Conservation (phyloP, 2,113 vertebrate species). For the Sula dactylatra region DNA sequence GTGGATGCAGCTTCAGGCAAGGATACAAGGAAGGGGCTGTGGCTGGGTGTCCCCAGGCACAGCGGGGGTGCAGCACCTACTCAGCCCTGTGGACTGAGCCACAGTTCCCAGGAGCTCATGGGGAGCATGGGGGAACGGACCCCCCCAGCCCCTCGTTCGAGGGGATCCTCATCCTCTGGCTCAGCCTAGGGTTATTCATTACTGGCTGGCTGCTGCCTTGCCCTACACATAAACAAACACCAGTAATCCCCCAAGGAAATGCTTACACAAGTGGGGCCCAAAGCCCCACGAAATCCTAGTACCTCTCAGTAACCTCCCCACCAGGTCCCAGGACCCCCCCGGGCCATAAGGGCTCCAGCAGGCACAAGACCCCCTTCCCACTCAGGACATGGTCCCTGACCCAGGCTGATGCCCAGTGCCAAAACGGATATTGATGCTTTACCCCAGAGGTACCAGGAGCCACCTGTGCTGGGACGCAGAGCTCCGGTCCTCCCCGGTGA, state of each 20-base stretch:
- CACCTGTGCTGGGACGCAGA: rapidly evolving
- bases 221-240: constrained; percentile 18
- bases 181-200: constrained; percentile 39
- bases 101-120: background rate
- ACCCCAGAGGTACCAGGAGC: background rate
- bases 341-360: background rate
- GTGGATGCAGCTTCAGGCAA: rapidly evolving
- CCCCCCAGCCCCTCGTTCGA: background rate
- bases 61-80: background rate
- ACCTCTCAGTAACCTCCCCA: background rate
- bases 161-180: background rate
- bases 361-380: background rate
- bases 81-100: no score
- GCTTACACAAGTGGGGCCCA: background rate
- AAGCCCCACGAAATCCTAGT: background rate
- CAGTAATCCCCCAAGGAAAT: background rate
- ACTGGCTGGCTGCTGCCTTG: background rate
- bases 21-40: background rate
- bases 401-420: background rate
- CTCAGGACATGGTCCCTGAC: background rate
- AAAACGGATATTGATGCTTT: background rate
- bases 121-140: rapidly evolving
- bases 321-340: background rate
- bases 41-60: background rate
- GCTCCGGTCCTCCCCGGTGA: background rate